Base-by-base conservation (phyloP, 2,888 invertebrate genomes). In the Aethes cnicana region DNA sequence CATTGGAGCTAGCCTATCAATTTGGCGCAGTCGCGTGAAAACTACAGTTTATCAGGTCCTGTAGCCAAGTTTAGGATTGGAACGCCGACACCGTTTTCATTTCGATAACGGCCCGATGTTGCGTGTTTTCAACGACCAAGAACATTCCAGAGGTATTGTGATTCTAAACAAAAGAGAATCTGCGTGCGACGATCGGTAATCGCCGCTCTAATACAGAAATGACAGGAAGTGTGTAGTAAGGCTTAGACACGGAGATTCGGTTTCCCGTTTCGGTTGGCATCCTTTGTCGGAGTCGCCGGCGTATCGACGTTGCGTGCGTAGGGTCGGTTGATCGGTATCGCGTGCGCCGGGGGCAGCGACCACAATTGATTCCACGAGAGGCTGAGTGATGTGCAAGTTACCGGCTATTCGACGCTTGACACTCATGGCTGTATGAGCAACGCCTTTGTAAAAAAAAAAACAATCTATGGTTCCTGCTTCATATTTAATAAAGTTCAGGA, bases 251-350 rank as follows among this genome's bases (percentile, higher is more conserved):
- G 50, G 50, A 52, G 44, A 52, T 52, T 68, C 73, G 69, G 69
- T 74, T 71, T 62, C 70, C 66, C 70, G 73, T 76, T 68, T 69
- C 70, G 76, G 77, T 74, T 69, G 77, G 78, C 63, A 66, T 80
- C 77, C 77, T 80, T 81, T 78, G 82, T 81, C 62, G 58, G 26
- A 53, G 55, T 57, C 50, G 55, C 44, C 50, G 56, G 63, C 58
- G 63, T 74, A 50, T 50, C 70, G 76, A 66, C 64, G 67, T 81
- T 72, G 86, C 86, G 86, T 85, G 81, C 79, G 78, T 74, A 69
- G 75, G 75, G 79, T 69, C 74, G 58, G 70, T 67, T 77, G 85
- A 85, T 85, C 79, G 84, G 84, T 72, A 76, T 89, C 78, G 88
- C 88, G 87, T 89, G 88, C 68, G 65, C 58, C 66, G 78, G 72